Evolutionary conservation across 2,888 invertebrate species (phyloP), one percentile per base, ranked within the genome.

Genomic region (Cloeon dipterum): DNA sequence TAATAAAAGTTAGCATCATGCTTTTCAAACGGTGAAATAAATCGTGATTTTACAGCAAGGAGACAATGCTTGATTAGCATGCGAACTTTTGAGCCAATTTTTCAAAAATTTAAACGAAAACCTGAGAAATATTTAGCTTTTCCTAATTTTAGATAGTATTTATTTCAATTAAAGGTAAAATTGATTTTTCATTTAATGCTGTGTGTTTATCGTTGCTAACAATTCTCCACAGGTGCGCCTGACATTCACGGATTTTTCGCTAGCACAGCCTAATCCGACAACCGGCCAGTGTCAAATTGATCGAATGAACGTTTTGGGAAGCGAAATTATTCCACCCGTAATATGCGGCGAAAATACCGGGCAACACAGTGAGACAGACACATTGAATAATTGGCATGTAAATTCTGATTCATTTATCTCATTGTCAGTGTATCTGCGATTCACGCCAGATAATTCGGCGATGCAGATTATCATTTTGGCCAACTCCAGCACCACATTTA

Each of bases 341-440:
- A 65, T 86, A 40, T 86, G 85, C 50, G 85, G 85, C 1, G 76
- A 77, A 50, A 77, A 81, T 53, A 68, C 72, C 2, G 81, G 79
- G 1, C 76, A 82, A 52, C 76, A 77, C 46, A 52, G 63, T 64
- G 48, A 49, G 47, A 42, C 34, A 35, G 16, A 20, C 14, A 3
- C n/a, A 38, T 14, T 19, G 13, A 16, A 14, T 20, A 20, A 20
- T 10, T 3, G 26, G 16, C 26, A 7, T n/a, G n/a, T n/a, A n/a
- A n/a, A n/a, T n/a, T n/a, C n/a, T n/a, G n/a, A n/a, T n/a, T n/a
- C 25, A n/a, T 32, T 32, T 13, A 10, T 8, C 32, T 13, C 8
- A 16, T 14, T 32, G 16, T 19, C 42, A 60, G 63, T 81, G 19
- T 81, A 74, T 47, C 65, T 79, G 2, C 72, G 76, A 50, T 81